Evolutionary conservation across 2,113 vertebrate genomes (phyloP).

Genomic region (Corythornis madagascariensis): DNA sequence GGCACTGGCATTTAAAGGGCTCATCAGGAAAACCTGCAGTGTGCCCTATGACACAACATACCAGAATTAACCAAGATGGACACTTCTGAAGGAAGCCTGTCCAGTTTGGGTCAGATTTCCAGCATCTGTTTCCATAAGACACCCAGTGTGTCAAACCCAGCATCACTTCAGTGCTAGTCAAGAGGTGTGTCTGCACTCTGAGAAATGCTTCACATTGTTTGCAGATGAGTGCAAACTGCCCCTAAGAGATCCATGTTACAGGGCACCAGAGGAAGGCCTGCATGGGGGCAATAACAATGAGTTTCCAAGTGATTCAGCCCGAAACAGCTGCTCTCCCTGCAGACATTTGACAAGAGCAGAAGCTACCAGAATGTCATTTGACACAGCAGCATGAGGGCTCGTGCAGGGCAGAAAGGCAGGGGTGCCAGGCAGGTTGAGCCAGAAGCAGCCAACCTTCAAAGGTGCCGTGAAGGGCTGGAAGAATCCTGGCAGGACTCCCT

Average conservation of each 20-base stretch:
- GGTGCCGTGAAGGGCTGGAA: neutral
- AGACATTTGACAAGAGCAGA: slow-evolving; percentile 27
- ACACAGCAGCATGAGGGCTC: neutral
- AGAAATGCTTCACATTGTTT: neutral
- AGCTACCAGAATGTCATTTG: neutral
- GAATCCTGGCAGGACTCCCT: slow-evolving; percentile 52
- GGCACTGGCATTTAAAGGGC: neutral
- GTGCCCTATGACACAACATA: neutral
- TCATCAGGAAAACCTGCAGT: neutral
- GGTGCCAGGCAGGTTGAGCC: slow-evolving; percentile 16
- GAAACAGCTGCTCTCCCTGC: neutral
- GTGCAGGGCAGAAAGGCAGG: neutral
- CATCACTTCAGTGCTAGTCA: neutral
- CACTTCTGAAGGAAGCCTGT: neutral
- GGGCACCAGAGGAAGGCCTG: neutral
- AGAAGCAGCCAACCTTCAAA: slow-evolving; percentile 40
- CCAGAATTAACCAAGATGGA: neutral
- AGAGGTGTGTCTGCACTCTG: neutral
- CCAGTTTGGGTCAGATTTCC: neutral
- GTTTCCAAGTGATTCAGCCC: neutral
- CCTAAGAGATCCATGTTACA: neutral
- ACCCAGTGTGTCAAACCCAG: neutral
- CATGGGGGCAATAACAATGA: neutral
- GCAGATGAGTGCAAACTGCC: neutral
- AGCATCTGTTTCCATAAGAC: neutral